These are phyloP conservation scores for Stictocephala bisonia DNA, from an alignment of 2,888 invertebrate genomes.

Conservation along the genomic window DNA sequence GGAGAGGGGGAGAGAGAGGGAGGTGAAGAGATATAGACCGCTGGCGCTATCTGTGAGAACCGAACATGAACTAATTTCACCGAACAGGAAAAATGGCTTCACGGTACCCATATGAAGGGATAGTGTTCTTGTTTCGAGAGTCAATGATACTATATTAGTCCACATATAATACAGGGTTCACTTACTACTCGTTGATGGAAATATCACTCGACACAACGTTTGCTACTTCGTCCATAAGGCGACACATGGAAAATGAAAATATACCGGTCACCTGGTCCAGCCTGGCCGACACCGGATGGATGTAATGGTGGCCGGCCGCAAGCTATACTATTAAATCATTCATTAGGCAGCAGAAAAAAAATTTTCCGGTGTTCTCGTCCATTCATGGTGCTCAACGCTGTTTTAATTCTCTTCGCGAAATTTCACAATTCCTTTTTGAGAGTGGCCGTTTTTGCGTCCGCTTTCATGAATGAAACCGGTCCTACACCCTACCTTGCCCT, in stretches of 20 bases:
- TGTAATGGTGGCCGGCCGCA: neutral
- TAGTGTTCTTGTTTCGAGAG: too few species aligned
- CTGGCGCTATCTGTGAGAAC: too few species aligned
- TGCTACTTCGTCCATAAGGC: too few species aligned
- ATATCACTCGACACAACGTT: too few species aligned
- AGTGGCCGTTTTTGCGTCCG: constrained; percentile 4
- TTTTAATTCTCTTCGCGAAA: constrained; percentile 42
- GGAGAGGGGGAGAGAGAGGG: constrained; percentile 50
- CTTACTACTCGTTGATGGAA: too few species aligned
- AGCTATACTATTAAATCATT: constrained; percentile 44
- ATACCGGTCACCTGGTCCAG: constrained; percentile 19
- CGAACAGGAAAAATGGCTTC: too few species aligned
- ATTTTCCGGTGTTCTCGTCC: constrained; percentile 25
- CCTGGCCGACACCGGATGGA: neutral
- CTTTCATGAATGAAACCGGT: constrained; percentile 38
- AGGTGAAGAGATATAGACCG: constrained; percentile 45
- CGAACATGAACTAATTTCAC: too few species aligned
- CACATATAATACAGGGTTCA: too few species aligned
- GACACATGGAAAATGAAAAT: constrained; percentile 1
- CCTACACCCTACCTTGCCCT: neutral
- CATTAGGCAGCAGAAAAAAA: constrained; percentile 42
- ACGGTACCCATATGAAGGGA: too few species aligned
- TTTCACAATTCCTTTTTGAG: constrained; percentile 32
- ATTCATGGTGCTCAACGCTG: constrained; percentile 29
- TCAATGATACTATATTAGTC: too few species aligned